phyloP scores from a whole-genome alignment of 2,797 vertebrate genomes.

The Gymnoscopelus microlampas region DNA sequence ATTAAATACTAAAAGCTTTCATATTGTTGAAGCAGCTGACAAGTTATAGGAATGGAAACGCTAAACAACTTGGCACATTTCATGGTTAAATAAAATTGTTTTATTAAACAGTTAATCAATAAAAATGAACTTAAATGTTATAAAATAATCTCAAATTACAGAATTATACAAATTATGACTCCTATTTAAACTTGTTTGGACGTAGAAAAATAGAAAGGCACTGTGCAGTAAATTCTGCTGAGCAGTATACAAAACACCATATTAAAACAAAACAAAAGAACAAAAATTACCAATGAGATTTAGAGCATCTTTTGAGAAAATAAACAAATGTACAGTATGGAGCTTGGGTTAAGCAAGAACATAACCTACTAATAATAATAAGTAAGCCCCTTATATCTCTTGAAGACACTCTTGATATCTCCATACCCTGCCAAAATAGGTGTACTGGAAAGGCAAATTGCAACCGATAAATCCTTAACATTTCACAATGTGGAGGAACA shows the following conservation, averaged over 20 bases:
- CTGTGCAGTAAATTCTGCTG: constrained; percentile 69
- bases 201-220: constrained; percentile 87
- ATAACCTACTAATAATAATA: not conserved
- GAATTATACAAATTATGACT: constrained; percentile 76
- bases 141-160: constrained; percentile 74
- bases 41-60: not conserved
- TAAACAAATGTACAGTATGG: constrained; percentile 12
- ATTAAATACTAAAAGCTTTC: too few relatives aligned
- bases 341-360: constrained; percentile 14
- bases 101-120: constrained; percentile 79
- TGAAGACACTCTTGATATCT: constrained; percentile 16
- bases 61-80: not conserved
- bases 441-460: constrained; percentile 12
- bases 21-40: too few relatives aligned
- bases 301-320: constrained; percentile 40
- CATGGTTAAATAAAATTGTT: constrained; percentile 76
- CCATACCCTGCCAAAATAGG: constrained; percentile 17
- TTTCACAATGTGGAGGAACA: constrained; percentile 2
- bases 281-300: constrained; percentile 38
- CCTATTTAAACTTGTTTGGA: constrained; percentile 57
- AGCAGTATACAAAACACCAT: constrained; percentile 60
- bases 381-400: constrained; percentile 19
- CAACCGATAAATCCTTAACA: not conserved
- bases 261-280: constrained; percentile 42
- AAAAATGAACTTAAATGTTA: constrained; percentile 79